Evolutionary conservation across 1,140 invertebrate species (phyloP).

Genomic region (Metopolophium dirhodum): DNA sequence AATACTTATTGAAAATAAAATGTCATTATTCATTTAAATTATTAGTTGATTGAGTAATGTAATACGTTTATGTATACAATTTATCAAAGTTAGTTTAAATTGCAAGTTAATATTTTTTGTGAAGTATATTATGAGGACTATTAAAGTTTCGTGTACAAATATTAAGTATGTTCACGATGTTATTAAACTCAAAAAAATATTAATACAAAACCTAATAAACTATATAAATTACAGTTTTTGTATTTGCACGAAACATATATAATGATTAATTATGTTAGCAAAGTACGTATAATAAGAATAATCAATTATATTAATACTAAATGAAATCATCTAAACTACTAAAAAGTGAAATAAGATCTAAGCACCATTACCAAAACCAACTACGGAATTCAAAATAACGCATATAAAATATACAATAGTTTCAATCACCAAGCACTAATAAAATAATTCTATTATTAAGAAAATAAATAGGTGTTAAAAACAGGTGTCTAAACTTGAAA

Average conservation of each 20-base stretch:
- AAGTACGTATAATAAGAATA: background rate
- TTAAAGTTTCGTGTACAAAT: background rate
- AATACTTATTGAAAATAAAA: background rate
- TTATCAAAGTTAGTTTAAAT: background rate
- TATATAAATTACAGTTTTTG: background rate
- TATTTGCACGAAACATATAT: background rate
- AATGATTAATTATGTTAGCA: background rate
- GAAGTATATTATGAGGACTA: background rate
- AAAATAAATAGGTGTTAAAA: background rate
- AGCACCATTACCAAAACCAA: background rate
- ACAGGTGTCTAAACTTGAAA: background rate
- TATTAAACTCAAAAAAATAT: background rate
- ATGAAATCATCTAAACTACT: conserved; percentile 8
- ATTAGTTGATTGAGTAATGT: background rate
- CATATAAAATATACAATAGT: background rate
- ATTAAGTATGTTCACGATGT: background rate
- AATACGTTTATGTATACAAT: background rate
- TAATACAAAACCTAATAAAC: background rate
- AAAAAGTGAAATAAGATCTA: background rate
- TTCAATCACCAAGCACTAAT: conserved; percentile 11
- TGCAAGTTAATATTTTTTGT: background rate
- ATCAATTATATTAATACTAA: background rate
- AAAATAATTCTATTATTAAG: background rate
- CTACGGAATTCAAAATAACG: background rate
- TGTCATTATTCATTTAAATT: background rate